Base-by-base conservation (phyloP, 1,140 invertebrate species). In the Andrena cerasifolii region DNA sequence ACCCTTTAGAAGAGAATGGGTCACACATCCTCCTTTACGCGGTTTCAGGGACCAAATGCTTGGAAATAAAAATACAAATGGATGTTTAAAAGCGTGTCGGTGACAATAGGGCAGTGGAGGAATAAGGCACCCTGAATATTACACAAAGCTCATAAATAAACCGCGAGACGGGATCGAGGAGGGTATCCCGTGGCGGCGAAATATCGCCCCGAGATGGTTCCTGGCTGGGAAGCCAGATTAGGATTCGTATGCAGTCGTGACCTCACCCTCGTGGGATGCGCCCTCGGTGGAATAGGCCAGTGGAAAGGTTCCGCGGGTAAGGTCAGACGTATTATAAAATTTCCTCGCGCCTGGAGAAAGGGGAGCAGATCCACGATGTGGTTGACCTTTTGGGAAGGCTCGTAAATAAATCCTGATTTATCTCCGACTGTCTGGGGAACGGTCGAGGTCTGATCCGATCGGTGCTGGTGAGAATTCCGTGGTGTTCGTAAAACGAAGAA, bases 371-470 rank as follows among this genome's bases (percentile, higher is more conserved):
- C n/a, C n/a, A 26, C n/a, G 36, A 3, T 10, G 36, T 47, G 47
- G 28, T 54, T 65, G 67, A 79, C 49, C 80, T 65, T 78, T 78
- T 18, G 43, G 67, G 47, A 71, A 63, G 16, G 53, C 73, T 86
- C 81, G 61, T 84, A 87, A 84, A 89, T 89, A 89, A 88, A 89
- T 89, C 78, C 62, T 78, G 74, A 82, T 82, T 79, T 79, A 71
- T 68, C 31, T 67, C 36, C 31, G 36, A 21, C 18, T 33, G 33
- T 31, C 33, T 26, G 12, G 10, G 47, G 10, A 31, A 54, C 12
- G 47, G 24, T 51, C 2, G 16, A 31, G 45, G 16, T 16, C 8
- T n/a, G 63, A 56, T 77, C 24, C 33, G 12, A 18, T 7, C n/a
- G n/a, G 47, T 33, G 66, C 45, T 67, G 75, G 53, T 78, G 75